Evolutionary conservation across 1,140 invertebrate species (phyloP), one percentile per base, ranked within the genome.

Genomic region (Nilaparvata lugens): DNA sequence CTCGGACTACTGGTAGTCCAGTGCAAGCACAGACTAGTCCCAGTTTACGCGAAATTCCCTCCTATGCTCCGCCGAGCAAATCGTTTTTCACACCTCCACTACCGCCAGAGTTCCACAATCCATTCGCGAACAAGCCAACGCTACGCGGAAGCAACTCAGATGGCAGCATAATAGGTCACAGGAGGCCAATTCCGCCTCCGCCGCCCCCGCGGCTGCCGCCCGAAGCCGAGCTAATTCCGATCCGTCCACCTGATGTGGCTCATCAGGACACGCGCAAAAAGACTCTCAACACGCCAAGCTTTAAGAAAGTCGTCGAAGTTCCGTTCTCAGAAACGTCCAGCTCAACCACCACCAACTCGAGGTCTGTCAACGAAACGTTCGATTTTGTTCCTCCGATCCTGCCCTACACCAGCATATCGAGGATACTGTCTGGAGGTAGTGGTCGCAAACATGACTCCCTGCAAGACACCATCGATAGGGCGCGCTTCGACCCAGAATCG

Each of bases 91-190:
- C 87, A 0, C 88, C 89, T 0, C 87, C 87, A 0, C 67, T 89
- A 55, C 87, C 87, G 5, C 85, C 85, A 1, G 86, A 87, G 70
- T 88, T 86, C 67, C 77, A 82, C 16, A 87, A 89, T 73, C 88
- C 88, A 0, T 91, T 91, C 69, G 86, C 87, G 2, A 86, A 91
- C 68, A 90, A 89, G 70, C 88, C 88, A 28, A 91, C 88, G 5
- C 72, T 91, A 40, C 78, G 88, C 65, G 88, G 88, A 61, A 81
- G 81, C 18, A 81, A 83, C 64, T 69, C 69, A 3, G 70, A 71
- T 42, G 60, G 59, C 23, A 35, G 51, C 6, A 64, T 40, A 52
- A 24, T 61, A 2, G 61, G 57, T 5, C 62, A 62, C 28, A 56
- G 68, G 5, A 58, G 68, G 40, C 66, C 64, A 7, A 83, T 84